Conservation (phyloP, 2,113 vertebrate species). For the Anolis sagrei region DNA sequence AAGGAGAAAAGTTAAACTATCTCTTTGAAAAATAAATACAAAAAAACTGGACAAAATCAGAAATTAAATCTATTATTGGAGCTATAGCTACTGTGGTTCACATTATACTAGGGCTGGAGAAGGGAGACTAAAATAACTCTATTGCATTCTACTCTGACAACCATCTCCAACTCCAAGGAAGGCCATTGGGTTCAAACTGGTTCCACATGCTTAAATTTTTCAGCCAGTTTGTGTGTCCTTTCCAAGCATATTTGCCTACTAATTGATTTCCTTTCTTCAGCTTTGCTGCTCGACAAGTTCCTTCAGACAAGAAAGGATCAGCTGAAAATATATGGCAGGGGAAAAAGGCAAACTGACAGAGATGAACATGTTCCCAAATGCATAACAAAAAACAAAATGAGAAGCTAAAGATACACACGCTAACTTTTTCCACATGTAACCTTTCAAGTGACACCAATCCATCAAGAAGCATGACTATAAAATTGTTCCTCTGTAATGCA, state of each 20-base stretch:
- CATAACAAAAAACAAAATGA: not conserved
- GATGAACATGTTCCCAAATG: fast-evolving
- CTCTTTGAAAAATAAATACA: not conserved
- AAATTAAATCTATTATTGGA: not conserved
- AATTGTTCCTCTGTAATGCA: not conserved
- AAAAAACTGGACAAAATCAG: not conserved
- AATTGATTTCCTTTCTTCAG: not conserved
- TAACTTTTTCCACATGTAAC: not conserved
- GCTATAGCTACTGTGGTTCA: not conserved
- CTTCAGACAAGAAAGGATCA: constrained; percentile 15
- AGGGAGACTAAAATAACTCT: not conserved
- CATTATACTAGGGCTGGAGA: not conserved
- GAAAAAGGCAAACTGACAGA: fast-evolving
- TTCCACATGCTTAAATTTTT: constrained; percentile 11
- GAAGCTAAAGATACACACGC: not conserved
- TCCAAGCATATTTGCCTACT: constrained; percentile 9
- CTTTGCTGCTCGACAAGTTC: not conserved
- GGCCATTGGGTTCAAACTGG: not conserved
- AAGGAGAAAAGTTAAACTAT: not conserved
- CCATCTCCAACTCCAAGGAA: not conserved
- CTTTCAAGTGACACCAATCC: not conserved
- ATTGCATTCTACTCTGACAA: not conserved
- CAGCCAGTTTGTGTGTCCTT: not conserved
- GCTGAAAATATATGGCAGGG: not conserved
- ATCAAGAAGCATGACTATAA: not conserved